phyloP scores from a whole-genome alignment of 1,140 invertebrate genomes.

The Drosophila sucinea region DNA sequence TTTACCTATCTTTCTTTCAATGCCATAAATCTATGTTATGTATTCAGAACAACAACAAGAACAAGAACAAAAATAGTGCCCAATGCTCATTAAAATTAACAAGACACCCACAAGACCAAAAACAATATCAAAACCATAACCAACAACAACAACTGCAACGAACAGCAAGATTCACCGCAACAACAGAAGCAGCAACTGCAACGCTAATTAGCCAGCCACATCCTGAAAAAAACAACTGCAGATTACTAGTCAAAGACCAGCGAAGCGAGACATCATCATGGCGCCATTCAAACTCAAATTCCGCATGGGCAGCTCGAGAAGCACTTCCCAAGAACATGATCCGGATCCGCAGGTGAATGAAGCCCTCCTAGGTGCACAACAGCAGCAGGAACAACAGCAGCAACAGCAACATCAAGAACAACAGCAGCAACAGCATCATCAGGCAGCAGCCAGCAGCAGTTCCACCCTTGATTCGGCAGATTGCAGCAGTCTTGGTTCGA shows the following conservation, averaged over 20 bases:
- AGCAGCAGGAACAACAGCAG: conserved; percentile 39
- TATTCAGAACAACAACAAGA: conserved; percentile 22
- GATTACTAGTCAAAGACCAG: conserved; percentile 16
- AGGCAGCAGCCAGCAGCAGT: conserved; percentile 70
- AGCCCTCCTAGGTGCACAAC: conserved; percentile 66
- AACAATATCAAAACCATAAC: conserved; percentile 14
- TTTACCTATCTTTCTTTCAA: conserved; percentile 41
- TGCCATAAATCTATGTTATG: conserved; percentile 45
- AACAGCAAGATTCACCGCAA: conserved; percentile 1
- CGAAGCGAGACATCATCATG: conserved; percentile 53
- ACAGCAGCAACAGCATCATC: conserved; percentile 39
- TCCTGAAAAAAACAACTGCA: conserved; percentile 15
- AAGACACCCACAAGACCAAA: conserved; percentile 24
- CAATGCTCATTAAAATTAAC: conserved; percentile 51
- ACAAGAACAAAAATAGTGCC: conserved; percentile 22
- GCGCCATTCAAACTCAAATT: conserved; percentile 83
- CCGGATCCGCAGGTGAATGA: conserved; percentile 80
- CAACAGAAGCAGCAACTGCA: background rate
- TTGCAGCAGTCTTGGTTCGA: conserved; percentile 75
- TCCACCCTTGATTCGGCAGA: conserved; percentile 81
- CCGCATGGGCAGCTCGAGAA: conserved; percentile 82
- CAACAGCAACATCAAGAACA: conserved; percentile 45
- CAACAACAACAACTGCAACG: conserved; percentile 23
- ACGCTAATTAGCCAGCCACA: conserved; percentile 20
- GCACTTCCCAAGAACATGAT: conserved; percentile 82